Conservation (phyloP, 2,797 vertebrate species). For the Iguana delicatissima region DNA sequence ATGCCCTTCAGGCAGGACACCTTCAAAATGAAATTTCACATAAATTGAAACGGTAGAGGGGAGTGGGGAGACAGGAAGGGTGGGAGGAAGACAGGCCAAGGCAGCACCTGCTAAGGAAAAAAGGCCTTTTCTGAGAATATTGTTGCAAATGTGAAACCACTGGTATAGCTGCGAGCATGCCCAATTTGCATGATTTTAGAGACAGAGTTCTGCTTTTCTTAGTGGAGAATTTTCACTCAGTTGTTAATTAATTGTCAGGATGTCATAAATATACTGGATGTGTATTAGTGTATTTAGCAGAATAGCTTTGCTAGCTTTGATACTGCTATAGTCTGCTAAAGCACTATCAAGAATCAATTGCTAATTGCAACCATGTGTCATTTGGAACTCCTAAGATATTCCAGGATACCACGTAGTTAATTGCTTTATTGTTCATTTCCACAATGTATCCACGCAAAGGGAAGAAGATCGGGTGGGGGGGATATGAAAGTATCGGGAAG, state of each 20-base stretch:
- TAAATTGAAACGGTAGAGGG: conserved; percentile 56
- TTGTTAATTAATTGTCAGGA: background rate
- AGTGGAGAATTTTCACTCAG: background rate
- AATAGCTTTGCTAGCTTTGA: no score
- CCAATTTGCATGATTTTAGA: background rate
- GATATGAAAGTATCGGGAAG: no score
- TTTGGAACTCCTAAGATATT: no score
- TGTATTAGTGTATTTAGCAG: no score
- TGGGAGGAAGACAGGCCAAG: conserved; percentile 51
- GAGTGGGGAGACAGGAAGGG: conserved; percentile 55
- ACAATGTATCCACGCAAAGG: no score
- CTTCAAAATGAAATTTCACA: conserved; percentile 70
- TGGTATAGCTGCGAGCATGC: rapidly evolving
- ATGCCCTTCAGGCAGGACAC: conserved; percentile 64
- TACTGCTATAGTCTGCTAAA: no score
- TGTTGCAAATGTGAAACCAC: conserved; percentile 33
- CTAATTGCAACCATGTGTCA: no score
- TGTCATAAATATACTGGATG: no score
- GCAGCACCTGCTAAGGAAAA: conserved; percentile 41
- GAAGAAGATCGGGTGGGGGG: no score
- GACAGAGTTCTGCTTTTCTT: background rate
- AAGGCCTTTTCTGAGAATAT: background rate
- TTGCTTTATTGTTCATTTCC: no score
- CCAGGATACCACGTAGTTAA: no score
- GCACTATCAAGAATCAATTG: no score